Evolutionary conservation across 1,140 invertebrate species (phyloP).

Genomic region (Macrotrachela quadricornifera): DNA sequence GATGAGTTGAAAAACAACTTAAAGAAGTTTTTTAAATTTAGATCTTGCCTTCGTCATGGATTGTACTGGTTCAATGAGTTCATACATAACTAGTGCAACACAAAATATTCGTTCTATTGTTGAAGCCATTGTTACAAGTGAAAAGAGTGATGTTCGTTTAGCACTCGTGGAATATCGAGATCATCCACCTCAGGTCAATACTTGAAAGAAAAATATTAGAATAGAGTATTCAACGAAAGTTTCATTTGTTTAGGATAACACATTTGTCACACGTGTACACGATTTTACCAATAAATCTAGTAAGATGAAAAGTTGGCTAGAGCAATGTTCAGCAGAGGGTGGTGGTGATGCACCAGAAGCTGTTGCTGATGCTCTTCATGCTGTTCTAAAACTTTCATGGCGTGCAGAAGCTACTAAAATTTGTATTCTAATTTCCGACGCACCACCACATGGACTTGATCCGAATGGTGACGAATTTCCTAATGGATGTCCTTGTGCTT

Average conservation of each 20-base stretch:
- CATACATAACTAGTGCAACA: conserved; percentile 16
- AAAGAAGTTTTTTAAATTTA: conserved; percentile 8
- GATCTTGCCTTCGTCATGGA: conserved; percentile 21
- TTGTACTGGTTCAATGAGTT: conserved; percentile 19
- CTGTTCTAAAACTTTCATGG: conserved; percentile 17
- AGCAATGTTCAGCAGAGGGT: conserved; percentile 13
- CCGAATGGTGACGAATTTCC: conserved; percentile 9
- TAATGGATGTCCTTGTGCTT: conserved; percentile 13
- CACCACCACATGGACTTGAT: conserved; percentile 18
- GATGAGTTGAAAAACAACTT: too few relatives aligned
- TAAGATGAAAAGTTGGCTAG: conserved; percentile 18
- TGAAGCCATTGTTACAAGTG: conserved; percentile 17
- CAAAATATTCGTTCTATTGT: conserved; percentile 18
- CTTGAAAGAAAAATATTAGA: too few relatives aligned
- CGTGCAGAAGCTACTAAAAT: conserved; percentile 19
- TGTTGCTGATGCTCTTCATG: conserved; percentile 18
- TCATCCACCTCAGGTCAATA: conserved; percentile 18
- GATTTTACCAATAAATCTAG: conserved; percentile 18
- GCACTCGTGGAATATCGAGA: conserved; percentile 21
- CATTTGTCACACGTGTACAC: conserved; percentile 16
- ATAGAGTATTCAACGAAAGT: too few relatives aligned
- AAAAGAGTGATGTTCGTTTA: conserved; percentile 17
- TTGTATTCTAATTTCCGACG: conserved; percentile 19
- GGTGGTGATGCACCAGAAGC: conserved; percentile 20
- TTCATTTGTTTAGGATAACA: too few relatives aligned